Evolutionary conservation across 1,140 invertebrate genomes (phyloP), one percentile per base, ranked within the genome.

Genomic region (Temnothorax nylanderi): DNA sequence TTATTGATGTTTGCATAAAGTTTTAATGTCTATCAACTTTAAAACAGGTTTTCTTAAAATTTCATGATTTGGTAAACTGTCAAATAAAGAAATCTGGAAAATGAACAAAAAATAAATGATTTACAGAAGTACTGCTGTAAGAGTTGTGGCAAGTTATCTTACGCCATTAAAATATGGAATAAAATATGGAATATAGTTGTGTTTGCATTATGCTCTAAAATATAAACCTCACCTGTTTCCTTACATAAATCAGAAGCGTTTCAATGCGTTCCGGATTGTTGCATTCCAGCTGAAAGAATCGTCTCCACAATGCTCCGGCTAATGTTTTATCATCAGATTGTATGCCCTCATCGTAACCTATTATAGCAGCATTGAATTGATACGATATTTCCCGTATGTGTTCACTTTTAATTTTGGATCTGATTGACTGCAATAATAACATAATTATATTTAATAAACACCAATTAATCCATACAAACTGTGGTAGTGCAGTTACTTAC

Each of bases 261-360:
- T 97, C 97, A 87, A 98, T 85, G 47, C 96, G 94, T 86, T 95
- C 95, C 34, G 97, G 96, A 89, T 97, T 95, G 65, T 97, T 96
- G 86, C 96, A 96, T 78, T 96, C 94, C 84, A 96, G 95, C 85
- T 96, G 95, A 89, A 98, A 98, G 90, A 99, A 96, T 85, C 97
- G 96, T 90, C 97, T 96, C 98, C 98, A 99, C n/a, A 99, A 85
- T 13, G 98, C 98, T 47, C 96, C 96, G 32, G 98, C 98, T 81
- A 99, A 94, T 10, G 97, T 95, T 84, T 94, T 96, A 93, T 98
- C 98, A 92, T 97, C 96, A 62, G 96, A 96, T 89, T 96, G 95
- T 18, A 98, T 92, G 32, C 98, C 98, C 96, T 99, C 98, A 94
- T 99, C 98, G 92, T 98, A 98, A n/a, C 96, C 96, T 87, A 98